Percentiles rank a stretch among this genome's conserved stretches.
Evolutionary conservation across 2,888 invertebrate genomes (phyloP).

Genomic region (Notocelia uddmanniana): DNA sequence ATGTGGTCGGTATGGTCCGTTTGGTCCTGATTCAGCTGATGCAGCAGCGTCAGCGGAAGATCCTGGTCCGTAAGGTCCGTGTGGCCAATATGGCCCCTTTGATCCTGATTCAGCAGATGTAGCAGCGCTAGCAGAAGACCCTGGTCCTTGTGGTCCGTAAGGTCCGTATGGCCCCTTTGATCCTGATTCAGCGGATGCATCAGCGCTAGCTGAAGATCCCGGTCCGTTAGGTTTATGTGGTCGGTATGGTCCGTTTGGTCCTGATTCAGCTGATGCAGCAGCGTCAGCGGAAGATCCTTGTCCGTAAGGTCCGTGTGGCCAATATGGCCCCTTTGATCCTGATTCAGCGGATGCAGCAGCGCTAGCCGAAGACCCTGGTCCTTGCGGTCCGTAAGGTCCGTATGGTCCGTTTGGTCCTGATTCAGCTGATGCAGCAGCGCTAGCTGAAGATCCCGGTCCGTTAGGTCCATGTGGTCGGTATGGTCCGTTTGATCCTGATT

Average conservation of each 20-base stretch:
- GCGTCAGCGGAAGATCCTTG: conserved; percentile 13
- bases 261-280: background rate
- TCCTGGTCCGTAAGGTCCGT: background rate
- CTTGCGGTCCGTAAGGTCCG: conserved; percentile 1
- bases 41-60: too few species aligned
- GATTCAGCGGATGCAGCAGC: too few species aligned
- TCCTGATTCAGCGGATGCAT: background rate
- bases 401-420: conserved; percentile 10
- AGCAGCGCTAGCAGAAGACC: conserved; percentile 2
- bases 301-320: too few species aligned
- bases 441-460: conserved; percentile 27
- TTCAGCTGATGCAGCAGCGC: conserved; percentile 3
- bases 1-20: conserved; percentile 17
- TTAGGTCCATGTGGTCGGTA: conserved; percentile 20
- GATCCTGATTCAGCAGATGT: conserved; percentile 2
- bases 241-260: background rate
- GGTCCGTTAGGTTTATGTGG: background rate
- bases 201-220: too few species aligned
- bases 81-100: conserved; percentile 12
- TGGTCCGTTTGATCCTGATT: conserved; percentile 14
- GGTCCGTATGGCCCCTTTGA: background rate
- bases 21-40: conserved; percentile 17
- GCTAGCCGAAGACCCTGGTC: background rate
- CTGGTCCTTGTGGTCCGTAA: background rate
- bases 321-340: too few species aligned